phyloP scores from a whole-genome alignment of 2,797 vertebrate species.

The Cynodonichthys magdalenae region DNA sequence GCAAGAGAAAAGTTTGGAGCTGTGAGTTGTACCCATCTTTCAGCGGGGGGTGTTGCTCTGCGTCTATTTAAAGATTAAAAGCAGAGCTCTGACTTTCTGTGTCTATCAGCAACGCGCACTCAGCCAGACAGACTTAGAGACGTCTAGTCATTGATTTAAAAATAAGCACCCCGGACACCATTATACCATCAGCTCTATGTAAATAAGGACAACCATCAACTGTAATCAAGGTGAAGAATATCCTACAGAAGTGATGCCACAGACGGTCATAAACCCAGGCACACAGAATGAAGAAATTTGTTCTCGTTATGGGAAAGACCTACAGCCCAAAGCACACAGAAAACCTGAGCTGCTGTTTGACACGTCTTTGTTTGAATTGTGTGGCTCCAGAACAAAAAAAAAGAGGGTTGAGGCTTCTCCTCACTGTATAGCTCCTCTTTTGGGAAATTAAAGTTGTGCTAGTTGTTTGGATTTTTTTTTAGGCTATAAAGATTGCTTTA shows the following conservation, averaged over 20 bases:
- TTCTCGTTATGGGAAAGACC: slow-evolving; percentile 54
- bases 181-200: neutral
- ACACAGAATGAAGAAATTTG: slow-evolving; percentile 54
- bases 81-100: slow-evolving; percentile 19
- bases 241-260: slow-evolving; percentile 31
- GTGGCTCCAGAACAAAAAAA: slow-evolving; percentile 32
- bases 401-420: slow-evolving; percentile 36
- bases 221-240: neutral
- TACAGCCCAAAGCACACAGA: slow-evolving; percentile 46
- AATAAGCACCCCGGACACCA: slow-evolving; percentile 10
- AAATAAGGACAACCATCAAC: neutral
- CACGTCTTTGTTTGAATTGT: slow-evolving; percentile 53
- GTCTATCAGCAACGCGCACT: slow-evolving; percentile 11
- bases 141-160: slow-evolving; percentile 25
- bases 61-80: slow-evolving; percentile 20
- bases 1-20: slow-evolving; percentile 10
- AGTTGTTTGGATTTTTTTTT: slow-evolving; percentile 3
- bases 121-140: slow-evolving; percentile 21
- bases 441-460: slow-evolving; percentile 41
- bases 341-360: slow-evolving; percentile 51
- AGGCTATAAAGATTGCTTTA: slow-evolving; percentile 1
- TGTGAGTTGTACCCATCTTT: slow-evolving; percentile 14
- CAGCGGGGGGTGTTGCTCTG: slow-evolving; percentile 14
- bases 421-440: slow-evolving; percentile 33
- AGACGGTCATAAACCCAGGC: slow-evolving; percentile 15